Evolutionary conservation across 2,113 vertebrate species (phyloP), one percentile per base, ranked within the genome.

Genomic region (Coregonus clupeaformis): DNA sequence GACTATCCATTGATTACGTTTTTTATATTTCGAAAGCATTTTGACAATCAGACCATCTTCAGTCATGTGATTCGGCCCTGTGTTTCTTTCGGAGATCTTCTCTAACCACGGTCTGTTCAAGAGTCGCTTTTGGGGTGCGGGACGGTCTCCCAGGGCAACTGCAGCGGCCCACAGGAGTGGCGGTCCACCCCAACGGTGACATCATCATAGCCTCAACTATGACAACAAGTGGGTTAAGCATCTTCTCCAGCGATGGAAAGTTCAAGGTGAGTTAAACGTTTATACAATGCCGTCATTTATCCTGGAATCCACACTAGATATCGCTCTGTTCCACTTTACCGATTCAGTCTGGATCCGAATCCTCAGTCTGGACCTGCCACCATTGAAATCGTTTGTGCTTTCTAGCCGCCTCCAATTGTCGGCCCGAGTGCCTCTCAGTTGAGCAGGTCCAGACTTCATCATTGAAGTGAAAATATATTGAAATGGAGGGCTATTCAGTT

Each of bases 201-300:
- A 97, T 99, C 79, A 98, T 99, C 84, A 96, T 98, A 22, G 98
- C 98, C n/a, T n/a, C 0, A 97, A 99, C 87, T 98, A 99, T 5
- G 98, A 99, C 87, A 99, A 98, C 86, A 99, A 98, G 80, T 99
- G 97, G 98, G 96, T 98, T 90, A n/a, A 99, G 97, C 96, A 96
- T 98, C 87, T 99, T 99, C 86, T 97, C 96, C 52, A 93, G 92
- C 1, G 97, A 99, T 65, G 98, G 98, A 60, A 99, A 99, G 87
- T 99, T 98, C 89, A 99, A 98, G 95, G 97, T 98, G 88, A 13
- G 80, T 42, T 24, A 18, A 59, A 16, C 20, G 4, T 62, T 9
- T 30, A 29, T 14, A n/a, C 57, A 59, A 9, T 59, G 22, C 24
- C 0, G 11, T 25, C 24, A 63, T 22, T 14, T 24, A 24, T 12